Conservation (phyloP, 2,888 invertebrate species). For the Brachyptera putata region DNA sequence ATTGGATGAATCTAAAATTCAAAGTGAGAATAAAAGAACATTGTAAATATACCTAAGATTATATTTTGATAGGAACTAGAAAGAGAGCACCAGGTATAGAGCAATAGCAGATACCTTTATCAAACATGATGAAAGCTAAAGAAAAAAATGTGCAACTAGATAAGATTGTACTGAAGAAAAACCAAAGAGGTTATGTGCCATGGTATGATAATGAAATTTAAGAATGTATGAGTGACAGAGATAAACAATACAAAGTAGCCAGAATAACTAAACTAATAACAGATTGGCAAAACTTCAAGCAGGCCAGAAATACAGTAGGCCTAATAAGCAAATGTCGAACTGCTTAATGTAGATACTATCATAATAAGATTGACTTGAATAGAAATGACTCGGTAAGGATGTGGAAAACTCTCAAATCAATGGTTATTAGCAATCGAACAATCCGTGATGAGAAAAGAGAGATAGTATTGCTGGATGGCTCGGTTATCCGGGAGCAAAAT, state of each 20-base stretch:
- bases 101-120: neutral
- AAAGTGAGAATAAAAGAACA: too few relatives aligned
- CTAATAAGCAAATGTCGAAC: too few relatives aligned
- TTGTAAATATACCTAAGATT: too few relatives aligned
- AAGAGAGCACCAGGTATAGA: too few relatives aligned
- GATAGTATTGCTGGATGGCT: neutral
- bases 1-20: too few relatives aligned
- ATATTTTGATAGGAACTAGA: too few relatives aligned
- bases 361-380: neutral
- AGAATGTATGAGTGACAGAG: neutral
- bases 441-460: neutral
- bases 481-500: neutral
- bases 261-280: neutral
- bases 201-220: neutral
- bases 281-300: slow-evolving; percentile 1
- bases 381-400: neutral
- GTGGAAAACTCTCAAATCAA: slow-evolving; percentile 1
- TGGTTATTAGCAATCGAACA: neutral
- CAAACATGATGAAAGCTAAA: neutral
- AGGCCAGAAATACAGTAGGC: neutral
- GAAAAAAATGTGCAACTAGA: neutral
- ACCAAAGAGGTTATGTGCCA: neutral
- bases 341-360: too few relatives aligned
- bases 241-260: neutral
- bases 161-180: neutral